Percentiles rank a stretch among this genome's conserved stretches.
Conservation (phyloP, 2,888 invertebrate genomes). For the Tetrapedia diversipes region DNA sequence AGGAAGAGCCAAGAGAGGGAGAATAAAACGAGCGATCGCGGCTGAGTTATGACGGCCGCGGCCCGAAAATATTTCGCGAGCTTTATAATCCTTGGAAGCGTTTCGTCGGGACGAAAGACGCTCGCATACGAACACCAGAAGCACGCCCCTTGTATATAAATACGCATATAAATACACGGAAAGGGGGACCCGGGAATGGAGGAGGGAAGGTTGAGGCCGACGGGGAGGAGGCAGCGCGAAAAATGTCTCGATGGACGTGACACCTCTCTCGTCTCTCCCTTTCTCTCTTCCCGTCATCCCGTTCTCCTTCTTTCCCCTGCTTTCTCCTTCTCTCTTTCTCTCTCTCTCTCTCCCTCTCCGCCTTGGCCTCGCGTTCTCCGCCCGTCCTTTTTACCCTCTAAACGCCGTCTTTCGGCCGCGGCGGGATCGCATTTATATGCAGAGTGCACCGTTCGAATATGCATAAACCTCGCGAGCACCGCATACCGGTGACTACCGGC, state of each 20-base stretch:
- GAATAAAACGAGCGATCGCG: constrained; percentile 65
- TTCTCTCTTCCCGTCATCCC: neutral
- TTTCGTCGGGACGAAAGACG: constrained; percentile 63
- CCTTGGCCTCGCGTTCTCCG: neutral
- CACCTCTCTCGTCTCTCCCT: constrained; percentile 25
- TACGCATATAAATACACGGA: constrained; percentile 28
- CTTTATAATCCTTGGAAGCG: constrained; percentile 74
- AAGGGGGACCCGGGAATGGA: neutral
- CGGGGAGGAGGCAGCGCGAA: constrained; percentile 43
- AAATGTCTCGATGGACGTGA: constrained; percentile 70
- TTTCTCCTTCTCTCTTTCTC: neutral
- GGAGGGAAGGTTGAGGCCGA: neutral
- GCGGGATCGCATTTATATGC: constrained; percentile 68
- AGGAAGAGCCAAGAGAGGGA: no score
- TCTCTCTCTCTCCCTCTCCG: neutral
- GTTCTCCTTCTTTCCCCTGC: neutral
- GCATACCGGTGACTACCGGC: constrained; percentile 62
- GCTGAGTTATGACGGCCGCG: constrained; percentile 76
- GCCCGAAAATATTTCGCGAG: constrained; percentile 77
- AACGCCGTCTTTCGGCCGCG: constrained; percentile 64
- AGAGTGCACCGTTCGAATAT: constrained; percentile 71
- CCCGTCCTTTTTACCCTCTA: constrained; percentile 37
- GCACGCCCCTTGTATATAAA: constrained; percentile 50
- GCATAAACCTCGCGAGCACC: constrained; percentile 67
- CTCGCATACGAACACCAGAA: constrained; percentile 55